A percentile compares a stretch with the other conserved stretches of the same genome.
These are phyloP conservation scores for Chascanopsetta lugubris DNA, from an alignment of 2,113 vertebrate genomes.

Conservation along the genomic window DNA sequence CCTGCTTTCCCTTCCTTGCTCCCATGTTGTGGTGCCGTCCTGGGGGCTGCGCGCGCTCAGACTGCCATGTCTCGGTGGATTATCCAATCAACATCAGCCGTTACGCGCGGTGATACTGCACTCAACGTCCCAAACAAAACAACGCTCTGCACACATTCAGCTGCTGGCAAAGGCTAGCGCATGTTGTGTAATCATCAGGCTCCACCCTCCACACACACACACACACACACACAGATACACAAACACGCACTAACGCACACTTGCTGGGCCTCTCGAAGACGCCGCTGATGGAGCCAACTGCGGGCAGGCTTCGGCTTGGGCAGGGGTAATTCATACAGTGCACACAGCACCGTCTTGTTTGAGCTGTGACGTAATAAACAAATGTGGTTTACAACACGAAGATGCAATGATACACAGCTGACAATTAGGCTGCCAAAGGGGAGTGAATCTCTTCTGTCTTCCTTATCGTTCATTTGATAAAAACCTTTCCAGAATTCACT, in stretches of 20 bases:
- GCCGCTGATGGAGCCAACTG: constrained; percentile 15
- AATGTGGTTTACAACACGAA: not conserved
- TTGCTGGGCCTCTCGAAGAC: constrained; percentile 39
- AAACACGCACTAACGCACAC: constrained; percentile 11
- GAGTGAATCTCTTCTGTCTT: constrained; percentile 1
- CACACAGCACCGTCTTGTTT: constrained; percentile 16
- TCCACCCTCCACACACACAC: constrained; percentile 53
- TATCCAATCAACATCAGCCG: constrained; percentile 29
- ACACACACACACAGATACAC: constrained; percentile 38
- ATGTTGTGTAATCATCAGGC: constrained; percentile 73
- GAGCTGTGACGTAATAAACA: constrained; percentile 27
- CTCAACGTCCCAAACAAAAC: constrained; percentile 55
- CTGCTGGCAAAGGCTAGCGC: constrained; percentile 53
- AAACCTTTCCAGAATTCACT: constrained; percentile 6
- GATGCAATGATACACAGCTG: not conserved
- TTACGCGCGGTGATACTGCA: constrained; percentile 39
- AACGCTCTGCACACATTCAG: constrained; percentile 48
- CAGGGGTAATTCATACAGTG: constrained; percentile 18
- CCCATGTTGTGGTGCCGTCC: not conserved
- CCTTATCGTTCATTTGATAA: not conserved
- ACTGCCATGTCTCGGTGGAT: constrained; percentile 19
- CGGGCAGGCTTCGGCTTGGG: constrained; percentile 12
- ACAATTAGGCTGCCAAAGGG: constrained; percentile 14
- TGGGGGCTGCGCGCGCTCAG: constrained; percentile 27
- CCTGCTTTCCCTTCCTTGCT: not conserved